Conservation (phyloP, 2,888 invertebrate genomes). For the Chymomyza amoena region DNA sequence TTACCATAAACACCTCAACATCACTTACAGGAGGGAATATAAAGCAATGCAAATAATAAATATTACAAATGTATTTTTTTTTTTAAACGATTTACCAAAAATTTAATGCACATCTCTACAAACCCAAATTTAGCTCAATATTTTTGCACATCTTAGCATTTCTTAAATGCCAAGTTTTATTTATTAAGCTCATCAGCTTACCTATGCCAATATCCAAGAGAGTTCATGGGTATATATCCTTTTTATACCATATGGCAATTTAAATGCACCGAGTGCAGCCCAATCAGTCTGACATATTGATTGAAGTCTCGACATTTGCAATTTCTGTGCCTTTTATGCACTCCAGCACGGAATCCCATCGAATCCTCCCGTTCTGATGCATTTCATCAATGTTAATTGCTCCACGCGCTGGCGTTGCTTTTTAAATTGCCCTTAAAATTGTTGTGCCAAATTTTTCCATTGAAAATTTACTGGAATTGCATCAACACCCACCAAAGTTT, state of each 20-base stretch:
- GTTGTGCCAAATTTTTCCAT: constrained; percentile 37
- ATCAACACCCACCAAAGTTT: constrained; percentile 44
- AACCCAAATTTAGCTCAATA: no score
- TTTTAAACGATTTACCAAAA: no score
- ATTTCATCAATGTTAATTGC: constrained; percentile 61
- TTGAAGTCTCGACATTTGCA: constrained; percentile 54
- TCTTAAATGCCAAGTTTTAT: background rate
- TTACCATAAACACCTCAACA: no score
- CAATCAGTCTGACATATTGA: constrained; percentile 44
- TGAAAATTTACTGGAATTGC: constrained; percentile 43
- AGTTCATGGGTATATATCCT: background rate
- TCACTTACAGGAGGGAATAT: no score
- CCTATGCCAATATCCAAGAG: background rate
- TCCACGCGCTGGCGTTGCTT: constrained; percentile 37
- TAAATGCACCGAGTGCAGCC: constrained; percentile 6
- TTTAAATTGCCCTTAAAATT: constrained; percentile 49
- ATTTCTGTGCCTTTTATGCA: constrained; percentile 40
- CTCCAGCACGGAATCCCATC: constrained; percentile 2
- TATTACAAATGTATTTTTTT: no score
- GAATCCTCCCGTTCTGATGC: background rate
- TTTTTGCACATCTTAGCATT: background rate
- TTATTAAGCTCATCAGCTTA: background rate
- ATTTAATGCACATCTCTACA: background rate
- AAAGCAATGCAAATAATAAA: no score
- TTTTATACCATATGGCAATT: background rate